Evolutionary conservation across 2,113 vertebrate species (phyloP).

Genomic region (Bos javanicus): DNA sequence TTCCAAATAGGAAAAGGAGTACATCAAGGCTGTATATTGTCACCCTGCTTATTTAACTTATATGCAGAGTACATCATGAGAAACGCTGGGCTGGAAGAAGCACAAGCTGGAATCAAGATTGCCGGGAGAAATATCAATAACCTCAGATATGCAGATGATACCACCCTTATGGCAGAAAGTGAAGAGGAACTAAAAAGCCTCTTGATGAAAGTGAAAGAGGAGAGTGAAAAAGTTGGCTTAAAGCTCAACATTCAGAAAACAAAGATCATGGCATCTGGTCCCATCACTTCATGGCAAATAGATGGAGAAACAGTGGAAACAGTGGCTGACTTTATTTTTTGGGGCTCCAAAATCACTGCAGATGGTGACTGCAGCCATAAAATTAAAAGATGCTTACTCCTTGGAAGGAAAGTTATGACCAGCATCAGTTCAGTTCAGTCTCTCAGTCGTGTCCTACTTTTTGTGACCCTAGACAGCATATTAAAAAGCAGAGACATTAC

Average conservation of each 20-base stretch:
- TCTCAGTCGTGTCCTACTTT: too few relatives aligned
- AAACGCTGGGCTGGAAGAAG: fast-evolving
- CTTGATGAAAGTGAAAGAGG: not conserved
- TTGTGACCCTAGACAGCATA: not conserved
- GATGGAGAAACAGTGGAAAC: not conserved
- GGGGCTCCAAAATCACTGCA: not conserved
- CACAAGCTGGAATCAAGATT: not conserved
- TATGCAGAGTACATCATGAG: not conserved
- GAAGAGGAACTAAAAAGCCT: not conserved
- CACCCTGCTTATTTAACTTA: not conserved
- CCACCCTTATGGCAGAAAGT: not conserved
- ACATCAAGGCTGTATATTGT: not conserved
- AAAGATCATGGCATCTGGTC: not conserved
- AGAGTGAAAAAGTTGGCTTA: not conserved
- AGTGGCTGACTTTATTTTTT: not conserved
- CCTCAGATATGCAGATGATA: not conserved
- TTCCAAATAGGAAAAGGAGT: not conserved
- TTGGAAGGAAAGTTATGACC: not conserved
- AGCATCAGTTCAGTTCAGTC: not conserved
- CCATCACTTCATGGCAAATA: not conserved
- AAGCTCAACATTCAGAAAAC: not conserved
- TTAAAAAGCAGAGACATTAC: not conserved
- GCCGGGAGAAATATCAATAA: fast-evolving
- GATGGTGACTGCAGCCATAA: not conserved
- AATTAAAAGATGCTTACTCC: not conserved